Evolutionary conservation across 2,797 vertebrate genomes (phyloP).

Genomic region (Australoheros facetus): DNA sequence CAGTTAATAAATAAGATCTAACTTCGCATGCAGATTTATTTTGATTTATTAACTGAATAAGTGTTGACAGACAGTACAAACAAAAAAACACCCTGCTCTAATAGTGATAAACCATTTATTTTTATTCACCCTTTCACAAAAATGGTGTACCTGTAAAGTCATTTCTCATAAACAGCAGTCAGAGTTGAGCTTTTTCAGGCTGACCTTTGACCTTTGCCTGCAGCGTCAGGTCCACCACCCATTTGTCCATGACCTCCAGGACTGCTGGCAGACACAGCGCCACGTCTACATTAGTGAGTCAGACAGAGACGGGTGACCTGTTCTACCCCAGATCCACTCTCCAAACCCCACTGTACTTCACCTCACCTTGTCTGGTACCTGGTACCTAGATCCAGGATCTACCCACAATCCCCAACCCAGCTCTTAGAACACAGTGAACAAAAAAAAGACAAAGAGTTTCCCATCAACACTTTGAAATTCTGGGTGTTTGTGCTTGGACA

Average conservation of each 20-base stretch:
- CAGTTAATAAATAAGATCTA: neutral
- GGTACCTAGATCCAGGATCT: conserved; percentile 17
- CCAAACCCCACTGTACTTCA: conserved; percentile 40
- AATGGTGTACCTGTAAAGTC: neutral
- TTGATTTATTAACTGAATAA: neutral
- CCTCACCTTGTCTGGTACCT: conserved; percentile 42
- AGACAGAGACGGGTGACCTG: conserved; percentile 62
- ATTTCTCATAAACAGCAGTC: neutral
- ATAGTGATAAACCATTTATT: neutral
- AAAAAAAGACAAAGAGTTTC: neutral
- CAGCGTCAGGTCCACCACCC: conserved; percentile 94
- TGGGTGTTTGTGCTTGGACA: conserved; percentile 13
- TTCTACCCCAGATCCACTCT: conserved; percentile 52
- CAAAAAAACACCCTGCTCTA: no score
- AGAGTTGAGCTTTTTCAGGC: conserved; percentile 40
- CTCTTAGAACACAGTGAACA: neutral
- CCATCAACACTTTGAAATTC: neutral
- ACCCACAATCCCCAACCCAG: conserved; percentile 23
- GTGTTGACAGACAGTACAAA: neutral
- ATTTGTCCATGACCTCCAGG: conserved; percentile 92
- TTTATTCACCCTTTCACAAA: neutral
- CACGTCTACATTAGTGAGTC: conserved; percentile 99
- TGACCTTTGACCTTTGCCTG: conserved; percentile 70
- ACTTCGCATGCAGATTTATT: neutral
- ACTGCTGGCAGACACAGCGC: conserved; percentile 96